Evolutionary conservation across 92 coral and sea anemone genomes (phyloP).

Genomic region (Montipora capitata): DNA sequence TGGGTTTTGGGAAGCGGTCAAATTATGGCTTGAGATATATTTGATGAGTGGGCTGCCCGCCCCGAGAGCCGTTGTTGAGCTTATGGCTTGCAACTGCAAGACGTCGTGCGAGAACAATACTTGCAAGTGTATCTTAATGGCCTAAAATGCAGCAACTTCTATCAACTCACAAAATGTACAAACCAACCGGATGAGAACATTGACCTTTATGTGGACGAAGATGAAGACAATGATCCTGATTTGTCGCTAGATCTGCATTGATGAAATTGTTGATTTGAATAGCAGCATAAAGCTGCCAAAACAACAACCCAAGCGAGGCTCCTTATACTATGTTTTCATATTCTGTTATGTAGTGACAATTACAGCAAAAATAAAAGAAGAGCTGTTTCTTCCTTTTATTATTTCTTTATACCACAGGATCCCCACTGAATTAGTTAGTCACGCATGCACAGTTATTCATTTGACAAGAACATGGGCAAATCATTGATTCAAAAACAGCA

Average conservation of each 20-base stretch:
- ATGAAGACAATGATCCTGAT: conserved; percentile 10
- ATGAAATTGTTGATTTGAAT: background rate
- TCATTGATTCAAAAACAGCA: no score
- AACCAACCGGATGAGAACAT: conserved; percentile 11
- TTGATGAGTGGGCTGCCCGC: conserved; percentile 68
- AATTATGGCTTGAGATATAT: conserved; percentile 23
- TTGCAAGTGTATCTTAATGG: conserved; percentile 65
- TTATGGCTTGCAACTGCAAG: conserved; percentile 61
- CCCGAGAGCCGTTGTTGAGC: conserved; percentile 64
- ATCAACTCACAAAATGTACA: conserved; percentile 27
- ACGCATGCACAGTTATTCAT: no score
- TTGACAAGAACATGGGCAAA: no score
- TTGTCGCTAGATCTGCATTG: background rate
- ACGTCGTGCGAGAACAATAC: conserved; percentile 22
- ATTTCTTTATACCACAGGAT: no score
- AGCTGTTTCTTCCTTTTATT: no score
- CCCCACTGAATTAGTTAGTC: no score
- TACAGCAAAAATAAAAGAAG: no score
- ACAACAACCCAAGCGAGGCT: no score
- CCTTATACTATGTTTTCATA: no score
- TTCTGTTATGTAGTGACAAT: no score
- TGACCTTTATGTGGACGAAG: background rate
- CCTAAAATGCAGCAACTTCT: conserved; percentile 48
- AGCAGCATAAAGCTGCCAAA: no score
- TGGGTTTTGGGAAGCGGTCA: conserved; percentile 29